Base-by-base conservation (phyloP, 2,888 invertebrate genomes). In the Lasioglossum vierecki region DNA sequence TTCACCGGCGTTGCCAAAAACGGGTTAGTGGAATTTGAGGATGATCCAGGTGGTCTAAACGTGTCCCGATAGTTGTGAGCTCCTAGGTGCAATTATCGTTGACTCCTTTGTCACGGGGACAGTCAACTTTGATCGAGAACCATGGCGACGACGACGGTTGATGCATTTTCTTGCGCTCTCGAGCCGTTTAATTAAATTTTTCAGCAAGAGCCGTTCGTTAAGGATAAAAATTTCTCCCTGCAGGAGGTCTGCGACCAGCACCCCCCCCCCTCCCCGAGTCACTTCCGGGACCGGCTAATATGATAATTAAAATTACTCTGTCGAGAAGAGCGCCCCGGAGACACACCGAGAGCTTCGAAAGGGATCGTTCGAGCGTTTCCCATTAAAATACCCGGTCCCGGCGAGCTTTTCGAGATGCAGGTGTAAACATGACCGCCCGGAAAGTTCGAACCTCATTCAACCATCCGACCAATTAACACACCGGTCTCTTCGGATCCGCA, bases 181-280 rank as follows among this genome's bases (percentile, higher is more conserved):
- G 76, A 76, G 76, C 76, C 88, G 87, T 91, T 91, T 92, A 92
- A 92, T 92, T 92, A 91, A 91, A 90, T 91, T 91, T 90, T 90
- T 88, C 85, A 73, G 71, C 80, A 68, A 82, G 79, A 80, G 75
- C 53, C 88, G 83, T 90, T 89, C 86, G 84, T 86, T 85, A 85
- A 85, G 82, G 83, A 78, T 85, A 83, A 84, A 88, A 85, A 82
- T 85, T n/a, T n/a, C 68, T 68, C 68, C 76, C 73, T 30, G 66
- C 26, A 46, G 57, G 26, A 71, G 53, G 80, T 44, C 71, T n/a
- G 46, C 70, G 22, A n/a, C 72, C 44, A 46, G 18, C 49, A 4
- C 6, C 5, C 15, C 13, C 44, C 5, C 30, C 30, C 66, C 8
- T 35, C 30, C 1, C 30, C 30, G 30, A 30, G 73, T 57, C 60